A percentile compares a stretch with the other conserved stretches of the same genome.
phyloP scores from a whole-genome alignment of 1,140 invertebrate genomes.

The Nasonia longicornis region DNA sequence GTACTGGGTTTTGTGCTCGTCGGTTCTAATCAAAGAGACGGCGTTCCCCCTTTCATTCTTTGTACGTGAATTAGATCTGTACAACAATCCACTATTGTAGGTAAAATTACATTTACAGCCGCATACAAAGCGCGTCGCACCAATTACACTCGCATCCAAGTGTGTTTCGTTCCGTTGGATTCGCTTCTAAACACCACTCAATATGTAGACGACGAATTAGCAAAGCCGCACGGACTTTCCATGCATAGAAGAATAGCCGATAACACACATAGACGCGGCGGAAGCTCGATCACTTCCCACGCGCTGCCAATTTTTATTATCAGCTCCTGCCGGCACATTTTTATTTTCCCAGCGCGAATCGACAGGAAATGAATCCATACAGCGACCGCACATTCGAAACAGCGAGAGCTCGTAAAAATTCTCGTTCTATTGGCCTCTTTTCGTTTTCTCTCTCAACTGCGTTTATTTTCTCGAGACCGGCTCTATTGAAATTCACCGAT shows the following conservation, averaged over 20 bases:
- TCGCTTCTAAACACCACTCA: no score
- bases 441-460: background rate
- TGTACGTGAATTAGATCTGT: background rate
- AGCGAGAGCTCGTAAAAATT: background rate
- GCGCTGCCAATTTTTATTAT: background rate
- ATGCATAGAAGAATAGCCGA: background rate
- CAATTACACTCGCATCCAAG: no score
- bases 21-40: background rate
- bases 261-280: no score
- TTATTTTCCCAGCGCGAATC: background rate
- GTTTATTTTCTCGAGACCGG: background rate
- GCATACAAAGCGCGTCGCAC: no score
- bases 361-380: background rate
- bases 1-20: background rate
- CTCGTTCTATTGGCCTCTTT: background rate
- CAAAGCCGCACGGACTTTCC: no score
- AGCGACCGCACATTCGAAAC: background rate
- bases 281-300: no score
- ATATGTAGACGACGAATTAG: no score
- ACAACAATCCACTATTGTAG: no score
- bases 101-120: no score
- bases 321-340: background rate
- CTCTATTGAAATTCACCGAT: background rate
- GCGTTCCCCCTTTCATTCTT: background rate
- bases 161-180: no score